These are phyloP conservation scores for Acrocera orbiculus DNA, from an alignment of 2,888 invertebrate species.

Conservation along the genomic window DNA sequence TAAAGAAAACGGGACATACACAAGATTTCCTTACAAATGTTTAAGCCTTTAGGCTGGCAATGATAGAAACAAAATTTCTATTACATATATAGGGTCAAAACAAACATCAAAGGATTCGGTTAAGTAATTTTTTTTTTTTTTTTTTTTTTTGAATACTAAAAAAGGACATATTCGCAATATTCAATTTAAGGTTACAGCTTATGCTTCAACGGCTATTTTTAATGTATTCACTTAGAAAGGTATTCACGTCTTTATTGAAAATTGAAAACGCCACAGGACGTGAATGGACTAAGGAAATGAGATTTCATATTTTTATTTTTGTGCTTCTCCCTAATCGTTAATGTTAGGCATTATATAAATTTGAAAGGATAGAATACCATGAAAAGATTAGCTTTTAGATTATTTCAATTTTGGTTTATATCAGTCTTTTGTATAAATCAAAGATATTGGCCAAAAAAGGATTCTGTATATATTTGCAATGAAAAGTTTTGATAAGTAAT, in stretches of 20 bases:
- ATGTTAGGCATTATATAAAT: too few species aligned
- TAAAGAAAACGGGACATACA: too few species aligned
- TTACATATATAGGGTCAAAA: neutral
- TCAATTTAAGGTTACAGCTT: constrained; percentile 6
- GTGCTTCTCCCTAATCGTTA: too few species aligned
- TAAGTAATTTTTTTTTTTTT: constrained; percentile 10
- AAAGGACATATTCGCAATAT: constrained; percentile 10
- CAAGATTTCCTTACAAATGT: neutral
- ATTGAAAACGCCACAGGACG: constrained; percentile 15
- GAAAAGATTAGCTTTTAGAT: too few species aligned
- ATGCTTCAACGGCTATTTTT: constrained; percentile 1
- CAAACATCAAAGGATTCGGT: constrained; percentile 9
- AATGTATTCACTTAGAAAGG: constrained; percentile 5
- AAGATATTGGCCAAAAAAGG: too few species aligned
- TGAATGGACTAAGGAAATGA: constrained; percentile 12
- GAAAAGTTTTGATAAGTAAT: too few species aligned
- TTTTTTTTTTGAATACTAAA: constrained; percentile 5
- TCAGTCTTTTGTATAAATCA: too few species aligned
- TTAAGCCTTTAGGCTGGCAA: neutral
- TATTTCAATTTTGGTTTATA: too few species aligned
- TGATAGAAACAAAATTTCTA: neutral
- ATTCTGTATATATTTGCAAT: too few species aligned
- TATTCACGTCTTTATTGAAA: constrained; percentile 14
- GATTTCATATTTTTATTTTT: constrained; percentile 3
- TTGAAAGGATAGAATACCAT: too few species aligned